phyloP scores from a whole-genome alignment of 1,140 invertebrate genomes.

The Penaeus japonicus region DNA sequence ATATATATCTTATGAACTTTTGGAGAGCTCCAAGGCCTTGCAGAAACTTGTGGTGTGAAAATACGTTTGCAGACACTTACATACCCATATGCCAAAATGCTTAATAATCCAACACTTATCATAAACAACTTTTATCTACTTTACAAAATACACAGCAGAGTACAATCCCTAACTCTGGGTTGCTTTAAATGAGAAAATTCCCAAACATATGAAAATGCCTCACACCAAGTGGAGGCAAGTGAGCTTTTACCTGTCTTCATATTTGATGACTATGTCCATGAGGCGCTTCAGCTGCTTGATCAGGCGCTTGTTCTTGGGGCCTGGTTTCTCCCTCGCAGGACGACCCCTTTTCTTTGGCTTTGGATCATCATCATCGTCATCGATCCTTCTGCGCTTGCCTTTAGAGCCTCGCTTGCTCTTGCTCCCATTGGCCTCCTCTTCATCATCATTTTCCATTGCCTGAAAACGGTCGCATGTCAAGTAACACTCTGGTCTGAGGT shows the following conservation, averaged over 20 bases:
- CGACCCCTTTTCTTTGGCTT: constrained; percentile 57
- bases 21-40: too few species aligned
- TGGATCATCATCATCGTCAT: constrained; percentile 62
- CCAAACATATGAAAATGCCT: too few species aligned
- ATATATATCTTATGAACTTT: too few species aligned
- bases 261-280: constrained; percentile 82
- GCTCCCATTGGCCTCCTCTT: constrained; percentile 56
- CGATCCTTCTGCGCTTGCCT: constrained; percentile 63
- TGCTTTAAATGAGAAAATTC: too few species aligned
- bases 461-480: constrained; percentile 8
- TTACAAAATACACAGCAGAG: too few species aligned
- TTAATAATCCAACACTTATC: too few species aligned
- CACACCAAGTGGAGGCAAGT: neutral
- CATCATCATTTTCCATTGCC: constrained; percentile 62
- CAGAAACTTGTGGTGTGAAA: too few species aligned
- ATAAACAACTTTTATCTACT: too few species aligned
- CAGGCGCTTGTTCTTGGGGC: constrained; percentile 64
- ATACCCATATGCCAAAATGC: too few species aligned
- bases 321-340: constrained; percentile 62
- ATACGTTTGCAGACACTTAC: too few species aligned
- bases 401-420: constrained; percentile 52
- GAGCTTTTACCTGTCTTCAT: constrained; percentile 74
- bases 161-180: too few species aligned
- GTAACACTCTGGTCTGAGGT: too few species aligned
- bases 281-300: constrained; percentile 81